A percentile compares a stretch with the other conserved stretches of the same genome.
Conservation (phyloP, 2,888 invertebrate genomes). For the Troides helena region DNA sequence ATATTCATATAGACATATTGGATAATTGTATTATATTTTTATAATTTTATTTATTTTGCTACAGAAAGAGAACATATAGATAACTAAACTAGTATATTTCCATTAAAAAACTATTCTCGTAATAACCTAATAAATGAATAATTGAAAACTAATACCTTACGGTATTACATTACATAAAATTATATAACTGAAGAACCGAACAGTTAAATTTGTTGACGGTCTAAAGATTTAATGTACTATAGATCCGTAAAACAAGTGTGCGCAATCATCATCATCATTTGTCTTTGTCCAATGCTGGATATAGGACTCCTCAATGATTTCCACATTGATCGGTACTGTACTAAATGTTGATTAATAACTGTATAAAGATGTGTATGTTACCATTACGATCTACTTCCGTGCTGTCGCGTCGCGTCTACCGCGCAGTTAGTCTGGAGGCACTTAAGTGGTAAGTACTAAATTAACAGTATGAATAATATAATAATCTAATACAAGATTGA, state of each 20-base stretch:
- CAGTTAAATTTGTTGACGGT: background rate
- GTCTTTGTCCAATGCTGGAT: too few relatives aligned
- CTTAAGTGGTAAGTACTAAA: conserved; percentile 49
- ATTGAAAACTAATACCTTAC: background rate
- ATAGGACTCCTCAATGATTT: too few relatives aligned
- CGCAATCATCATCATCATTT: too few relatives aligned
- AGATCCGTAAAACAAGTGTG: too few relatives aligned
- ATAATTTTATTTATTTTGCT: conserved; percentile 15
- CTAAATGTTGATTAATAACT: background rate
- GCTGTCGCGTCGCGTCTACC: conserved; percentile 14
- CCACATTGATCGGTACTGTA: too few relatives aligned
- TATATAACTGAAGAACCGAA: background rate
- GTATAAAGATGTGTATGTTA: background rate
- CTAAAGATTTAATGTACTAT: background rate
- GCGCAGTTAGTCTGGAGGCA: conserved; percentile 22
- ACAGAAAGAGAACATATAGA: conserved; percentile 11
- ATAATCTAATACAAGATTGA: conserved; percentile 45
- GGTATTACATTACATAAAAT: background rate
- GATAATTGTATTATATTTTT: conserved; percentile 10
- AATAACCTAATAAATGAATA: conserved; percentile 1
- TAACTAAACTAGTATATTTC: conserved; percentile 19
- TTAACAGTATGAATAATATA: conserved; percentile 47
- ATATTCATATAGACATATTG: background rate
- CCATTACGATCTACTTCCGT: background rate
- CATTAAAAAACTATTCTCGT: conserved; percentile 7